phyloP scores from a whole-genome alignment of 2,888 invertebrate genomes.

The Nebria salina region DNA sequence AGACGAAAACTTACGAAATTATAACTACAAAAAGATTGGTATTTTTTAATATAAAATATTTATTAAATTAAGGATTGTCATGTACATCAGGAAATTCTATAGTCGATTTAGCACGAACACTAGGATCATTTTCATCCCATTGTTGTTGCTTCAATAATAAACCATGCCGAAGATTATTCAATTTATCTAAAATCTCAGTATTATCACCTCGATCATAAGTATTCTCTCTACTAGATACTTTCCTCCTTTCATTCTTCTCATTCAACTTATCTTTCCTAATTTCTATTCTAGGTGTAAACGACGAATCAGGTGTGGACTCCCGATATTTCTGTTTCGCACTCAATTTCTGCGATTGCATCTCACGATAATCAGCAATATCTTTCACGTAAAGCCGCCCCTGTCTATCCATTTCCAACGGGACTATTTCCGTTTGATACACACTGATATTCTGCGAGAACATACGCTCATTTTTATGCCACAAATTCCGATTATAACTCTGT shows the following conservation, averaged over 20 bases:
- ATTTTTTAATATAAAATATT: constrained; percentile 2
- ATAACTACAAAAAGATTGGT: constrained; percentile 3
- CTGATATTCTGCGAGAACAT: constrained; percentile 60
- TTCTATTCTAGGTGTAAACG: constrained; percentile 33
- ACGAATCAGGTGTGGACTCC: constrained; percentile 60
- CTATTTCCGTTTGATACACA: constrained; percentile 63
- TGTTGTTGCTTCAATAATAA: constrained; percentile 65
- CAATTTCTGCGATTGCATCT: constrained; percentile 57
- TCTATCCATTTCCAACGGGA: constrained; percentile 67
- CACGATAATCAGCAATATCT: constrained; percentile 34
- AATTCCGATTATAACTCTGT: constrained; percentile 59
- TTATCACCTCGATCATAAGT: constrained; percentile 47
- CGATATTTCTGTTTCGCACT: constrained; percentile 56
- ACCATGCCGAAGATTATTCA: constrained; percentile 62
- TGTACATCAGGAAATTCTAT: constrained; percentile 38
- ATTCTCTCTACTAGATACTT: constrained; percentile 28
- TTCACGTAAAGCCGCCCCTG: constrained; percentile 64
- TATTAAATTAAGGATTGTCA: constrained; percentile 31
- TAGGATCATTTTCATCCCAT: constrained; percentile 60
- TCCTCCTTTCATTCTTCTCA: constrained; percentile 45
- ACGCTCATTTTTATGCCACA: constrained; percentile 65
- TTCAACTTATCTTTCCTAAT: constrained; percentile 43
- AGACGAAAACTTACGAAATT: constrained; percentile 5
- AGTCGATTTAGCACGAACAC: constrained; percentile 23
- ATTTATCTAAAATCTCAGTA: constrained; percentile 57